Evolutionary conservation across 2,888 invertebrate species (phyloP), one percentile per base, ranked within the genome.

Genomic region (Steinernema hermaphroditum): DNA sequence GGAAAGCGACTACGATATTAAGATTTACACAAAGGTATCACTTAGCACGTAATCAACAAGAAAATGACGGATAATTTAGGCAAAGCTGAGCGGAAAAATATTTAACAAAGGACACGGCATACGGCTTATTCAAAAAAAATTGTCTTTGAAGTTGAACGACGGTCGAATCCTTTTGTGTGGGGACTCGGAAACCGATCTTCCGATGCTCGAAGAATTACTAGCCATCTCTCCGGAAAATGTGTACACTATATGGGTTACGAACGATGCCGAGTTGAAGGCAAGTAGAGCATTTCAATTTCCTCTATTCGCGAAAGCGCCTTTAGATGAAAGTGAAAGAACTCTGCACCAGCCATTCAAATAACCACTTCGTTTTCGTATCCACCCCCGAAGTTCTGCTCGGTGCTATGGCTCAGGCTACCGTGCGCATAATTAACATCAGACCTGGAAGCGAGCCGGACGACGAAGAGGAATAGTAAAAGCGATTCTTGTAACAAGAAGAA

Each of bases 51-150:
- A 2, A 46, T 49, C 1, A 22, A 0, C 24, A 32, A 69, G 14
- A 43, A 6, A 69, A 16, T 32, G 71, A 62, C 19, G 43, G 32
- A n/a, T 16, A 34, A 72, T 76, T 69, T 32, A 77, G 76, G 77
- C 75, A 43, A 81, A 81, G 62, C 68, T 80, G 69, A 77, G 76
- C 27, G 81, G 80, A 8, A 37, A 77, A 37, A 80, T 83, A 41
- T 84, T 84, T 80, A 82, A 81, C 78, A 84, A 84, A 68, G 84
- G 84, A 2, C 78, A 83, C 54, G 84, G 84, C n/a, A 78, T 84
- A 8, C 77, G 78, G 12, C 72, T 84, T 37, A 77, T 78, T 57
- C 73, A 80, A 41, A 44, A 76, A 72, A 74, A 79, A 44, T 74
- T 81, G 80, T 75, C 74, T 37, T 72, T 83, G 70, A 73, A 82